Conservation (phyloP, 2,113 vertebrate species). For the Balaeniceps rex region DNA sequence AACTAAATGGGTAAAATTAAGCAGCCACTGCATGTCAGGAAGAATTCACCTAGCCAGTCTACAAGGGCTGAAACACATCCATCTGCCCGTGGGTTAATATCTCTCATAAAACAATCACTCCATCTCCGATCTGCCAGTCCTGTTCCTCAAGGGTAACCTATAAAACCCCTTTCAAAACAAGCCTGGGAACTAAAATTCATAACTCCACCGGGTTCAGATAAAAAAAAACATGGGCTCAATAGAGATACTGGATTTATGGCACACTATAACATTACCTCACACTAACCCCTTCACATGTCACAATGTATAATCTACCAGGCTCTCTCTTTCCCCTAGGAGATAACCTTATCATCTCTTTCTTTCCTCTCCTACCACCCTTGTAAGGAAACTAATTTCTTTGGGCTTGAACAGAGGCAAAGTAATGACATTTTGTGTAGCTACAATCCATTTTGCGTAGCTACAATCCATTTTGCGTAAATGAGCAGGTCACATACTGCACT, state of each 20-base stretch:
- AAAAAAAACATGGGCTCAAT: neutral
- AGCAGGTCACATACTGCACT: neutral
- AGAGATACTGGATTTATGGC: constrained; percentile 5
- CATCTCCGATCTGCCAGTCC: neutral
- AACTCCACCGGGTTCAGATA: constrained; percentile 7
- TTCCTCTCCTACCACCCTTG: neutral
- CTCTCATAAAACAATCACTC: neutral
- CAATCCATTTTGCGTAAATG: neutral
- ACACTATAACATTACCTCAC: neutral
- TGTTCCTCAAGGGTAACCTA: neutral
- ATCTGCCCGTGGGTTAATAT: neutral
- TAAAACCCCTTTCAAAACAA: constrained; percentile 32
- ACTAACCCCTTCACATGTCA: neutral
- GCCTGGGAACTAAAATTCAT: constrained; percentile 8
- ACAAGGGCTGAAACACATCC: neutral
- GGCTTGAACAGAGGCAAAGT: neutral
- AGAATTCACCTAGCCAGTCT: neutral
- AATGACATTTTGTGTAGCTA: neutral
- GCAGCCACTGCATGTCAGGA: neutral
- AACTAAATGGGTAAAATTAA: neutral
- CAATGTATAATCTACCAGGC: neutral
- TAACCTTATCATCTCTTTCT: neutral
- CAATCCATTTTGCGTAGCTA: neutral
- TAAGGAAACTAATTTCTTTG: neutral
- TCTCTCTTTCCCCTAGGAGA: neutral